phyloP scores from a whole-genome alignment of 2,113 vertebrate genomes.

The Peromyscus polionotus region DNA sequence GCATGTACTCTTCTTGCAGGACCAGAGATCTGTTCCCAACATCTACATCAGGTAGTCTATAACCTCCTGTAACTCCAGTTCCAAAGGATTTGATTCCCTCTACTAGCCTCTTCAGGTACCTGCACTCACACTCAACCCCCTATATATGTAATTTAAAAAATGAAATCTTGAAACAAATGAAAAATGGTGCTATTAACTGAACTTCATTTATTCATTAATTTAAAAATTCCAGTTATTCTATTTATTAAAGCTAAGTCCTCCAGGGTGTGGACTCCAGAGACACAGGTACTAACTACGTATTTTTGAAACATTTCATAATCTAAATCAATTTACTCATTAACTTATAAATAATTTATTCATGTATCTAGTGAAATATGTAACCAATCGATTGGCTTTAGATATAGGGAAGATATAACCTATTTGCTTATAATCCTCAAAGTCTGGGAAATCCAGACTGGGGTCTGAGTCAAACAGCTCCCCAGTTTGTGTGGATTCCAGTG shows the following conservation, averaged over 20 bases:
- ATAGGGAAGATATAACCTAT: rapidly evolving
- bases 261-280: background rate
- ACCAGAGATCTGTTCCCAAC: background rate
- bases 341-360: background rate
- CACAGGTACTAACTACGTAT: background rate
- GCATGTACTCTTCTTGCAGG: background rate
- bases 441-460: background rate
- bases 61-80: background rate
- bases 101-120: background rate
- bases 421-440: background rate
- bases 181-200: background rate
- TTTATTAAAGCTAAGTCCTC: background rate
- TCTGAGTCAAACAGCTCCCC: rapidly evolving
- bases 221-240: constrained; percentile 38
- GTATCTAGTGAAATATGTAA: background rate
- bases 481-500: background rate
- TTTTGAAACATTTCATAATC: constrained; percentile 38
- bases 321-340: background rate
- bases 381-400: background rate
- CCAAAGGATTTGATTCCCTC: background rate
- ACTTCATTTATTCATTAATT: constrained; percentile 35
- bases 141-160: background rate
- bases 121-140: background rate
- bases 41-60: background rate
- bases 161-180: background rate